These are phyloP conservation scores for Sebastes vulpes DNA, from an alignment of 2,797 vertebrate genomes.

Conservation along the genomic window DNA sequence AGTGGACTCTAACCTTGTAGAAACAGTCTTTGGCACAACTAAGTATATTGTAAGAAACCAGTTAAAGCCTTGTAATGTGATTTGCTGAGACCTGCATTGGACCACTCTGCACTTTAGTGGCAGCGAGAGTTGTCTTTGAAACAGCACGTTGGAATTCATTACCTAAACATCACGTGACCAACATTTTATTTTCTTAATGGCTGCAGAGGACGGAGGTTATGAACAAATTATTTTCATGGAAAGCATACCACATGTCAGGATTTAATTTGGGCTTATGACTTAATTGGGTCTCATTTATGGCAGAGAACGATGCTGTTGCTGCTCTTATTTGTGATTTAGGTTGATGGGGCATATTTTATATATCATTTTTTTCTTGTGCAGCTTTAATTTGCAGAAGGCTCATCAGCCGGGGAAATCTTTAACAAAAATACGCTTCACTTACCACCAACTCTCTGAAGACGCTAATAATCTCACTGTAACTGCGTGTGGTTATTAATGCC, in stretches of 20 bases:
- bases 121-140: neutral
- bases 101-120: neutral
- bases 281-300: constrained; percentile 50
- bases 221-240: constrained; percentile 27
- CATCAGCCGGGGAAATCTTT: neutral
- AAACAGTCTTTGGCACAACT: neutral
- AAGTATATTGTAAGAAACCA: neutral
- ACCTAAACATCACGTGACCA: neutral
- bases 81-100: neutral
- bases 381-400: constrained; percentile 28
- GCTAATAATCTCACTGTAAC: too few species aligned
- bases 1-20: neutral
- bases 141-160: neutral
- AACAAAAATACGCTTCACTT: neutral
- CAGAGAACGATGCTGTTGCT: neutral
- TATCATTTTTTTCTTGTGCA: neutral
- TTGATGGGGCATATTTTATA: constrained; percentile 11
- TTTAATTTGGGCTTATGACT: constrained; percentile 43
- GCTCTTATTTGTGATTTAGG: constrained; percentile 31
- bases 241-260: constrained; percentile 10
- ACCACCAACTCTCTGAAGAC: too few species aligned
- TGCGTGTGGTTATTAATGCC: neutral
- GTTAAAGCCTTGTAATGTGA: neutral
- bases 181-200: constrained; percentile 17
- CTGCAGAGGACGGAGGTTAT: constrained; percentile 5